Evolutionary conservation across 2,113 vertebrate species (phyloP).

Genomic region (Cyanistes caeruleus): DNA sequence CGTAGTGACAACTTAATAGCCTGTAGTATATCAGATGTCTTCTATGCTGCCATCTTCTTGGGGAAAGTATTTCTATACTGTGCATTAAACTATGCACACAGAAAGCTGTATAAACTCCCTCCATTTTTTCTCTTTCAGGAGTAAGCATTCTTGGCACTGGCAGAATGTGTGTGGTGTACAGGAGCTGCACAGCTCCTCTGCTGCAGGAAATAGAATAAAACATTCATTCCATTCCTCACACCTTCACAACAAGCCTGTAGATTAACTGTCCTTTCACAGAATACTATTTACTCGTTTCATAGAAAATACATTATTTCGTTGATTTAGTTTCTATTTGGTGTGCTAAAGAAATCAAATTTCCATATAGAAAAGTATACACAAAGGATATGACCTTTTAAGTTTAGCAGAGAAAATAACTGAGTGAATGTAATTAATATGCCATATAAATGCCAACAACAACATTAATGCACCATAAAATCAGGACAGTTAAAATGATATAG

Average conservation of each 20-base stretch:
- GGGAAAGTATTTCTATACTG: slow-evolving; percentile 1
- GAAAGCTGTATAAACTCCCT: not conserved
- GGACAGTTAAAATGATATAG: slow-evolving; percentile 53
- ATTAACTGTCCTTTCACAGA: slow-evolving; percentile 44
- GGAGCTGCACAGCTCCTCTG: not conserved
- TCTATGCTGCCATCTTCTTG: slow-evolving; percentile 39
- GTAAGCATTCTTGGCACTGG: not conserved
- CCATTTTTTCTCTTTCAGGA: not conserved
- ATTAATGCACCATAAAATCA: slow-evolving; percentile 57
- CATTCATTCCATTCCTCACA: not conserved
- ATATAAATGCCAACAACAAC: slow-evolving; percentile 58
- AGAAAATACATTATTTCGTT: slow-evolving; percentile 29
- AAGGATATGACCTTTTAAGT: slow-evolving; percentile 68
- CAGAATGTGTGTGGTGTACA: not conserved
- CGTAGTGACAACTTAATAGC: slow-evolving; percentile 63
- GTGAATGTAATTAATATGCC: slow-evolving; percentile 52
- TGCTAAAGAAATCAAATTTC: slow-evolving; percentile 56
- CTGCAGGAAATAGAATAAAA: slow-evolving; percentile 13
- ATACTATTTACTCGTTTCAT: not conserved
- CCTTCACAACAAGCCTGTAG: slow-evolving; percentile 10
- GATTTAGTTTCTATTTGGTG: slow-evolving; percentile 47
- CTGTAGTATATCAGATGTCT: slow-evolving; percentile 59
- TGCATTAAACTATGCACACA: not conserved
- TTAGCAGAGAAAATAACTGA: slow-evolving; percentile 57
- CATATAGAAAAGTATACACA: slow-evolving; percentile 53